A percentile compares a stretch with the other conserved stretches of the same genome.
These are phyloP conservation scores for Plotosus lineatus DNA, from an alignment of 2,113 vertebrate species.

Conservation along the genomic window DNA sequence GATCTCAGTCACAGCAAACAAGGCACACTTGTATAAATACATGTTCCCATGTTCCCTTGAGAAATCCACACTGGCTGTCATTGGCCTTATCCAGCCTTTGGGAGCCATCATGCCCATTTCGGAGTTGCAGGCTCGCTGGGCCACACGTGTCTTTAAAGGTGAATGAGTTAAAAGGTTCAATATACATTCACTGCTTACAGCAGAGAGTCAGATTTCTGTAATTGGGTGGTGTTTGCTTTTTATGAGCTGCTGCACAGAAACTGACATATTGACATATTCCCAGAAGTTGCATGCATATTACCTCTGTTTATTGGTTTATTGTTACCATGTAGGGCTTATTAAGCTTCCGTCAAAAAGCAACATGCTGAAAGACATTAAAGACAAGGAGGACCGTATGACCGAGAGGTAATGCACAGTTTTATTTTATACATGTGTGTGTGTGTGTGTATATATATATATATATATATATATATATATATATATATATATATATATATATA, in stretches of 20 bases:
- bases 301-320: neutral
- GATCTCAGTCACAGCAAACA: constrained; percentile 76
- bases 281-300: neutral
- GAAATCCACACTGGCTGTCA: constrained; percentile 81
- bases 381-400: constrained; percentile 72
- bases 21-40: constrained; percentile 80
- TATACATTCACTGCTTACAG: neutral
- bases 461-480: too few relatives aligned
- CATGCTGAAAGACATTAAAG: constrained; percentile 78
- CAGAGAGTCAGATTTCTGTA: neutral
- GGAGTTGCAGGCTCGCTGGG: constrained; percentile 89
- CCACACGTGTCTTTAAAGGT: constrained; percentile 86
- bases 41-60: constrained; percentile 80
- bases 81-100: constrained; percentile 85
- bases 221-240: neutral
- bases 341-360: constrained; percentile 68
- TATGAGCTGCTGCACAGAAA: neutral
- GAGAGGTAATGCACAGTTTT: constrained; percentile 63
- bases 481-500: too few relatives aligned
- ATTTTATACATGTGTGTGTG: neutral
- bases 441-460: too few relatives aligned
- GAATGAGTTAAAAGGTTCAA: neutral
- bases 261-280: neutral
- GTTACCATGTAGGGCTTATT: constrained; percentile 64
- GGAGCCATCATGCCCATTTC: constrained; percentile 91